phyloP scores from a whole-genome alignment of 1,140 invertebrate species.

The Meloidogyne floridensis region DNA sequence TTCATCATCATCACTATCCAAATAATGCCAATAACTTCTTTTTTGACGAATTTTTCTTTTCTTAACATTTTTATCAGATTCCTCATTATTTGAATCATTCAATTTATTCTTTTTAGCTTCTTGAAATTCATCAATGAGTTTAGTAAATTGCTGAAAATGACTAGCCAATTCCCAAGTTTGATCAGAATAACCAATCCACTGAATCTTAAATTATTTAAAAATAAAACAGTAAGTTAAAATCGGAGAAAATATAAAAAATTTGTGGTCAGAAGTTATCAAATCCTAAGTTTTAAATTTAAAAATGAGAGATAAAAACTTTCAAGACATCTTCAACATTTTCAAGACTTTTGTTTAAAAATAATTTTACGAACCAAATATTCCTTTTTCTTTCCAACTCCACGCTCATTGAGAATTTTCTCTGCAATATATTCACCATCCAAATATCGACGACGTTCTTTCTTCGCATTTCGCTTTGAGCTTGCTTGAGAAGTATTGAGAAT shows the following conservation, averaged over 20 bases:
- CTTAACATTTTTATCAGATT: neutral
- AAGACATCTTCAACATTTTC: too few relatives aligned
- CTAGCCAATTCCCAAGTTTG: slow-evolving; percentile 1
- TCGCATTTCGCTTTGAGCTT: neutral
- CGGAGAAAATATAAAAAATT: too few relatives aligned
- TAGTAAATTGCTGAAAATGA: neutral
- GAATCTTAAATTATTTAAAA: neutral
- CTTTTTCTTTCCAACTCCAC: neutral
- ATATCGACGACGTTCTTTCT: neutral
- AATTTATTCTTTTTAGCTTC: neutral
- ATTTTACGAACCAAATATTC: neutral
- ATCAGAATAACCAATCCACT: neutral
- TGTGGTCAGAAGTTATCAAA: too few relatives aligned
- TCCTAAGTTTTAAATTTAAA: too few relatives aligned
- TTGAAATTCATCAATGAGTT: neutral
- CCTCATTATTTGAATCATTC: neutral
- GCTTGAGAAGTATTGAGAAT: neutral
- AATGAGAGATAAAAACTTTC: too few relatives aligned
- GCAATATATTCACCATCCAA: neutral
- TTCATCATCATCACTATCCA: neutral
- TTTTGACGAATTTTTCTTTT: neutral
- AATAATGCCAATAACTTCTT: neutral
- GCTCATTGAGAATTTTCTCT: neutral
- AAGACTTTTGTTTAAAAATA: neutral
- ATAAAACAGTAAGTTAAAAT: too few relatives aligned